Evolutionary conservation across 2,888 invertebrate species (phyloP).

Genomic region (Meiosimyza decipiens): DNA sequence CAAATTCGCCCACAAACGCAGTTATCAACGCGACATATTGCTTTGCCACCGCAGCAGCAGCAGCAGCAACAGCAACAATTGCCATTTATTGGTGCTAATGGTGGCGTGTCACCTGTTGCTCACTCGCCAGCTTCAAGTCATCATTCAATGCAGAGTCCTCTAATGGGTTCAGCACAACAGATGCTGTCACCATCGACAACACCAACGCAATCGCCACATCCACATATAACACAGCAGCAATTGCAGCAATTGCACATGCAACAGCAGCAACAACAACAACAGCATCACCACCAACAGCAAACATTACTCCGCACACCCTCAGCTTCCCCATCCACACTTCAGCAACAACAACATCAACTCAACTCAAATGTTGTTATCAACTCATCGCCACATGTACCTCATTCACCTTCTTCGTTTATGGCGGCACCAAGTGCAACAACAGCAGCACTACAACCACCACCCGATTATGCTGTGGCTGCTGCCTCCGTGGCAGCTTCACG

Average conservation of each 20-base stretch:
- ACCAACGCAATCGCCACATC: constrained; percentile 51
- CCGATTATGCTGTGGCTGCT: constrained; percentile 59
- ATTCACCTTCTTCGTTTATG: constrained; percentile 40
- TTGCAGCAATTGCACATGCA: constrained; percentile 46
- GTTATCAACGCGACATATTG: constrained; percentile 41
- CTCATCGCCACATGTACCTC: constrained; percentile 43
- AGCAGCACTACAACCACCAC: constrained; percentile 50
- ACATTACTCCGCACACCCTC: constrained; percentile 38
- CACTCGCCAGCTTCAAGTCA: constrained; percentile 62
- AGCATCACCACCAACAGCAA: constrained; percentile 46
- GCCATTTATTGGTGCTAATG: constrained; percentile 51
- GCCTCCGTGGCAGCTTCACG: constrained; percentile 61
- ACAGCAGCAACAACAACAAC: constrained; percentile 43
- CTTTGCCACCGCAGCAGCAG: constrained; percentile 49
- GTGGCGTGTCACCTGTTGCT: constrained; percentile 56
- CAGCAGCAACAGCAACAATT: constrained; percentile 51
- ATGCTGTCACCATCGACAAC: constrained; percentile 56
- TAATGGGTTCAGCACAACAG: constrained; percentile 53
- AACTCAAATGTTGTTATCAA: neutral
- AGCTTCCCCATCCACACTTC: constrained; percentile 40
- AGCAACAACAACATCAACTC: constrained; percentile 9
- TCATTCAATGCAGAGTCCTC: constrained; percentile 61
- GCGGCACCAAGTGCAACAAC: constrained; percentile 12
- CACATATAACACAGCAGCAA: constrained; percentile 51
- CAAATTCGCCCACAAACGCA: constrained; percentile 51